These are phyloP conservation scores for Spongilla lacustris DNA, from an alignment of 37 sponge, comb jelly and placozoan species.

Conservation along the genomic window DNA sequence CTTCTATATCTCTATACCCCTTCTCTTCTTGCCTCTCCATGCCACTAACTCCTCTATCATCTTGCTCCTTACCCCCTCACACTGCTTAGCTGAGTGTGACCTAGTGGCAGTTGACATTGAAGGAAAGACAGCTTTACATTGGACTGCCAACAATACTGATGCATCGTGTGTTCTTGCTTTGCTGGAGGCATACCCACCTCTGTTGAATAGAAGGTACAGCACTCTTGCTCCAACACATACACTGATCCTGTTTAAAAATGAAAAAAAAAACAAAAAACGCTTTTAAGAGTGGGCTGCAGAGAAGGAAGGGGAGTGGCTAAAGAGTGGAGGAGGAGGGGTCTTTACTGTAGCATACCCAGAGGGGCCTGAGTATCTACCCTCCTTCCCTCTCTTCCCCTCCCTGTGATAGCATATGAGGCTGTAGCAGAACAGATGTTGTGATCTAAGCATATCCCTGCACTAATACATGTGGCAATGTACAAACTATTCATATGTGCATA, in stretches of 20 bases:
- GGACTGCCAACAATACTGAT: conserved; percentile 75
- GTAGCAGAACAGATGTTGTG: too few relatives aligned
- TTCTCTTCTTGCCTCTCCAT: not conserved
- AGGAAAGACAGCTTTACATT: conserved; percentile 87
- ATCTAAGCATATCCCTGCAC: too few relatives aligned
- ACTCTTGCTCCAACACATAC: not conserved
- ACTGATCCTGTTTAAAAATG: too few relatives aligned
- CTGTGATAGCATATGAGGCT: not conserved
- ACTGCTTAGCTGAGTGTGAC: conserved; percentile 55
- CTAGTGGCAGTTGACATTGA: conserved; percentile 78
- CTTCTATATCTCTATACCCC: too few relatives aligned
- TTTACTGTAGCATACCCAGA: too few relatives aligned
- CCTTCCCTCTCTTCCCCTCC: not conserved
- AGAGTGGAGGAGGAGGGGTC: not conserved
- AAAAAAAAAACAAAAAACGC: too few relatives aligned
- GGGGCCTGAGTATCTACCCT: not conserved
- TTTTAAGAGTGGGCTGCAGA: not conserved
- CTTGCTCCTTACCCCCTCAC: not conserved
- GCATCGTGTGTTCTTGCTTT: conserved; percentile 54
- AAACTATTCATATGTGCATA: not conserved
- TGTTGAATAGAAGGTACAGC: conserved; percentile 70
- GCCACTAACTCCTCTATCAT: not conserved
- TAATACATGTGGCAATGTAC: not conserved
- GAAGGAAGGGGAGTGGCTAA: not conserved
- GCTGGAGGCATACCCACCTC: conserved; percentile 61